A percentile compares a stretch with the other conserved stretches of the same genome.
Conservation (phyloP, 2,888 invertebrate species). For the Athalia rosae region DNA sequence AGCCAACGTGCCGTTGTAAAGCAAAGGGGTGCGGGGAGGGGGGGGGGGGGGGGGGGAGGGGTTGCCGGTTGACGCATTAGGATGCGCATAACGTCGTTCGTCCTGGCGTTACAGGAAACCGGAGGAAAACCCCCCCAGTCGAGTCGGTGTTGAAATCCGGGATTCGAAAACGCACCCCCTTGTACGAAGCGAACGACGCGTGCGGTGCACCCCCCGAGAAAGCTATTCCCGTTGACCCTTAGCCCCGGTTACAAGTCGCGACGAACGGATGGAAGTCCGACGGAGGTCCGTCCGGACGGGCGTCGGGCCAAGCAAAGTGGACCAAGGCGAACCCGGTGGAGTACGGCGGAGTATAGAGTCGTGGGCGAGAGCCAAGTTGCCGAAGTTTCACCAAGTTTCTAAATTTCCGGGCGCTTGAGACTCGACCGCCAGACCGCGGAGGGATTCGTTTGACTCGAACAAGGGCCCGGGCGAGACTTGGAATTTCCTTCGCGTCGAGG, state of each 20-base stretch:
- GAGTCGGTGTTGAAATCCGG: constrained; percentile 24
- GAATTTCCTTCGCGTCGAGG: neutral
- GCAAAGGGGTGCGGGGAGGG: constrained; percentile 1
- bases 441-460: constrained; percentile 26
- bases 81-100: constrained; percentile 45
- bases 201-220: neutral
- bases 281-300: constrained; percentile 40
- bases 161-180: constrained; percentile 18
- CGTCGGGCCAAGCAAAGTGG: constrained; percentile 25
- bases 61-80: neutral
- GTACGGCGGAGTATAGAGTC: neutral
- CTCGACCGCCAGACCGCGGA: constrained; percentile 18
- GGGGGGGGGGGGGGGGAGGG: constrained; percentile 1
- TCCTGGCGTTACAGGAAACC: constrained; percentile 62
- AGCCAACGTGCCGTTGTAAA: constrained; percentile 23
- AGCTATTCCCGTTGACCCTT: too few species aligned
- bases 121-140: constrained; percentile 57
- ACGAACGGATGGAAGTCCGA: constrained; percentile 29
- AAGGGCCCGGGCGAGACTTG: constrained; percentile 5
- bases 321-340: too few species aligned
- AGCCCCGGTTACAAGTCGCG: constrained; percentile 14
- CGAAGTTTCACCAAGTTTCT: constrained; percentile 62
- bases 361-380: constrained; percentile 26
- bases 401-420: constrained; percentile 64
- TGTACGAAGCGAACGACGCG: constrained; percentile 6